Evolutionary conservation across 2,113 vertebrate genomes (phyloP).

Genomic region (Elephas maximus): DNA sequence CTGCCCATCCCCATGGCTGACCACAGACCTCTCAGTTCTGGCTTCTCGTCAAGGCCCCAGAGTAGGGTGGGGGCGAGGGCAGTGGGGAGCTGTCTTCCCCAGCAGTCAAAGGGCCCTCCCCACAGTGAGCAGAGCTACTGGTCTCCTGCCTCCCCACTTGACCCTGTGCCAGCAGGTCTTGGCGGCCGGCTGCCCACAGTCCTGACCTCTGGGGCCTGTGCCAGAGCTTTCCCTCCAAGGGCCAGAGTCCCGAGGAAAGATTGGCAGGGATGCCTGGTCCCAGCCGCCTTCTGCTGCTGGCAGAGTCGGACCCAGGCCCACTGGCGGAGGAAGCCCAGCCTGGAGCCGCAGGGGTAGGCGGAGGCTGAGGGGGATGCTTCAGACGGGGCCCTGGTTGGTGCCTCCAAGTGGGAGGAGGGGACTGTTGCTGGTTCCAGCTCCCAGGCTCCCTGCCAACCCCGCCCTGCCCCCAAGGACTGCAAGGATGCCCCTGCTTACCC

Average conservation of each 20-base stretch:
- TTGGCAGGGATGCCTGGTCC: too few relatives aligned
- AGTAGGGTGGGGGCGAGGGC: background rate
- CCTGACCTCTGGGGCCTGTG: background rate
- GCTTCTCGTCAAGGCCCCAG: too few relatives aligned
- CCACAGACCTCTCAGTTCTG: background rate
- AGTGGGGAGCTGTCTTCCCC: fast-evolving
- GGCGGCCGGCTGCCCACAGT: background rate
- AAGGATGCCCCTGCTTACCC: fast-evolving
- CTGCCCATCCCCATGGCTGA: fast-evolving
- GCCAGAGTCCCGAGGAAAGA: background rate
- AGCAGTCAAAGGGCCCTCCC: background rate
- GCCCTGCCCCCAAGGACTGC: background rate
- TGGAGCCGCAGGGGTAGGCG: background rate
- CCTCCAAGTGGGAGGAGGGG: background rate
- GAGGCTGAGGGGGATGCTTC: background rate
- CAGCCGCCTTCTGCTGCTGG: background rate
- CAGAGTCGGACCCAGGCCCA: background rate
- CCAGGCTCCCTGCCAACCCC: background rate
- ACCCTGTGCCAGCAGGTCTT: fast-evolving
- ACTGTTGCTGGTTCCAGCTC: background rate
- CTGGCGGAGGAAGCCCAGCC: fast-evolving
- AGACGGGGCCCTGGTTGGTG: fast-evolving
- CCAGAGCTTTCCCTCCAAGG: background rate
- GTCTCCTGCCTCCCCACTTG: fast-evolving
- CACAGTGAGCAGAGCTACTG: fast-evolving